Conservation (phyloP, 2,113 vertebrate species). For the Ancistrus triradiatus region DNA sequence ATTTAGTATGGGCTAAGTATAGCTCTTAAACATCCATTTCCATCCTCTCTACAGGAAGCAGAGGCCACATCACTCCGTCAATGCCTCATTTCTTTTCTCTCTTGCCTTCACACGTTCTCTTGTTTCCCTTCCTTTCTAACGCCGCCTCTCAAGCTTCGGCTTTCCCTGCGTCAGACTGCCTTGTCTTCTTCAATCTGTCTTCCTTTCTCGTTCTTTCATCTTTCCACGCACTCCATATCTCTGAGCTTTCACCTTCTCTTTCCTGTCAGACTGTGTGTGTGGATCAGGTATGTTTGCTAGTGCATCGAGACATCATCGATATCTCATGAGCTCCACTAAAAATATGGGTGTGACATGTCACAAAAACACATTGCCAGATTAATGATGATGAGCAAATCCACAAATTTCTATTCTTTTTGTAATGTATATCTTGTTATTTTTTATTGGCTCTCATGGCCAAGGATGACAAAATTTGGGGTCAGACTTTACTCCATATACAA, state of each 20-base stretch:
- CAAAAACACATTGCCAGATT: too few species aligned
- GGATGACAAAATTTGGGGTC: too few species aligned
- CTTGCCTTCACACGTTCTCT: not conserved
- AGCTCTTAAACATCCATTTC: slow-evolving; percentile 54
- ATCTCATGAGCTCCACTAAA: too few species aligned
- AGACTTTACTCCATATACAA: too few species aligned
- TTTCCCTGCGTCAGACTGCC: not conserved
- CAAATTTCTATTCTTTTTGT: too few species aligned
- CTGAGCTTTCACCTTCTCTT: not conserved
- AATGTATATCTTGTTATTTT: too few species aligned
- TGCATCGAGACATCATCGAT: too few species aligned
- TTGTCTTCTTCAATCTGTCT: not conserved
- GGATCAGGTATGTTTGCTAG: too few species aligned
- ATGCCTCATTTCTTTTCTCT: slow-evolving; percentile 20
- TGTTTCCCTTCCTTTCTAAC: not conserved
- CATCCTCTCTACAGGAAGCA: slow-evolving; percentile 19
- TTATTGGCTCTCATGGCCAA: too few species aligned
- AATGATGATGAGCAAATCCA: too few species aligned
- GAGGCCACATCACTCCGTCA: slow-evolving; percentile 34
- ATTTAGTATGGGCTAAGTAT: slow-evolving; percentile 54
- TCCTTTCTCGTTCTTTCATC: not conserved
- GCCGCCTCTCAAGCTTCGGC: not conserved
- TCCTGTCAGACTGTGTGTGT: too few species aligned
- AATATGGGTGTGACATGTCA: too few species aligned
- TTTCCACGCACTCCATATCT: not conserved